Evolutionary conservation across 2,888 invertebrate genomes (phyloP), one percentile per base, ranked within the genome.

Genomic region (Xylocampa areola): DNA sequence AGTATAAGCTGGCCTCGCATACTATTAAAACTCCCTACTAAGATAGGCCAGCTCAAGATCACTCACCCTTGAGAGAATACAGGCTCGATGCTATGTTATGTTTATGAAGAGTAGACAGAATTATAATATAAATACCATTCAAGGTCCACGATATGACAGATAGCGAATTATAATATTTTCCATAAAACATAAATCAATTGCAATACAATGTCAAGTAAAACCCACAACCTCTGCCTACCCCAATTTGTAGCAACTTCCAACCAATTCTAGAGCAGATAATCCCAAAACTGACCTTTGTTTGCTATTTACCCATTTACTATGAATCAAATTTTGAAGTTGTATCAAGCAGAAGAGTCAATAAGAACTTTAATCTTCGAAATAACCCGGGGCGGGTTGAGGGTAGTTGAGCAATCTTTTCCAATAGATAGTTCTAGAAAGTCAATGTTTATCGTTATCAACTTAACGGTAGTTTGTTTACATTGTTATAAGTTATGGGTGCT

Each of bases 281-380:
- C 73, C 61, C 27, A 32, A 68, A 69, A 65, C 57, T 53, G 57
- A 65, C 65, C 52, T 60, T 64, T 64, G 68, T 71, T 71, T 58
- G 52, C 49, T 52, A 51, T 70, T 54, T 68, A 64, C 52, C 55
- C 36, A 65, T 65, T 68, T 39, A 58, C 48, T 49, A 69, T 51
- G 40, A 62, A 65, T 69, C 50, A 65, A 73, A 73, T 69, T 71
- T 73, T 54, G 41, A 35, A 73, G 53, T 66, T 45, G 35, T 40
- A 51, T 52, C 32, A 62, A 69, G 71, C 47, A 73, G 62, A 69
- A 73, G 51, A 65, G 69, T 61, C 65, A 70, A 70, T 66, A 71
- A 14, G 49, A 48, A 58, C 45, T 73, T 73, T 71, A 73, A 75
- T 73, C 73, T 74, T 75, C 14, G n/a, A 62, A 71, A 71, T 68